Evolutionary conservation across 1,140 invertebrate species (phyloP).

Genomic region (Theocolax elegans): DNA sequence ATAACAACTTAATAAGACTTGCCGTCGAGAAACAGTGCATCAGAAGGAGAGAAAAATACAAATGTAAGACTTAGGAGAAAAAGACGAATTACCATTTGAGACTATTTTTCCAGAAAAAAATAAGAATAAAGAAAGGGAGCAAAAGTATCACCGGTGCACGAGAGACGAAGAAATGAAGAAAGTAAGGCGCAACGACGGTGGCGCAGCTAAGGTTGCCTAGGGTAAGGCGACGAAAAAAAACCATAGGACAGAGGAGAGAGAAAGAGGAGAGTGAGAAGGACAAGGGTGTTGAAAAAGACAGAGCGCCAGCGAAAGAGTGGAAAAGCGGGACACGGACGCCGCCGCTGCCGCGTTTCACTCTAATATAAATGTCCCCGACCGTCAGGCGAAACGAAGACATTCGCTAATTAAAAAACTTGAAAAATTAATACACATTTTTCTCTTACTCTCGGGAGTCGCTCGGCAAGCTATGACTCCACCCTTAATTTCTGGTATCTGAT

Average conservation of each 20-base stretch:
- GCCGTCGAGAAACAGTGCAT: constrained; percentile 34
- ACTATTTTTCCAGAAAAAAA: background rate
- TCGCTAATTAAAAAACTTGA: constrained; percentile 71
- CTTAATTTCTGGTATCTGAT: constrained; percentile 68
- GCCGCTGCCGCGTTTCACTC: constrained; percentile 42
- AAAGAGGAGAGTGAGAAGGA: constrained; percentile 37
- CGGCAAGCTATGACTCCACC: constrained; percentile 52
- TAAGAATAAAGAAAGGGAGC: constrained; percentile 15
- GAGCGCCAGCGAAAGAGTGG: constrained; percentile 35
- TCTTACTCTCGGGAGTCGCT: constrained; percentile 46
- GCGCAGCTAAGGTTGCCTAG: background rate
- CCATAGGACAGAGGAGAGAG: constrained; percentile 26
- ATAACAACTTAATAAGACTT: constrained; percentile 55
- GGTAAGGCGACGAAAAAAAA: no score
- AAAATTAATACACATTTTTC: constrained; percentile 70
- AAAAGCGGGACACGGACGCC: constrained; percentile 49
- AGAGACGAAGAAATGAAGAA: constrained; percentile 37
- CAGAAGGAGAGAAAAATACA: background rate
- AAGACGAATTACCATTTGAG: constrained; percentile 24
- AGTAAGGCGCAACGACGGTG: constrained; percentile 2
- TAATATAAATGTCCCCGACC: constrained; percentile 67
- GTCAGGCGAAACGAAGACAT: constrained; percentile 66
- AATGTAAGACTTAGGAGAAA: constrained; percentile 1
- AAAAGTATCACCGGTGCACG: background rate
- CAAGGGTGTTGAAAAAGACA: constrained; percentile 35